These are phyloP conservation scores for Macrosoma leucophasiata DNA, from an alignment of 2,888 invertebrate genomes.

Conservation along the genomic window DNA sequence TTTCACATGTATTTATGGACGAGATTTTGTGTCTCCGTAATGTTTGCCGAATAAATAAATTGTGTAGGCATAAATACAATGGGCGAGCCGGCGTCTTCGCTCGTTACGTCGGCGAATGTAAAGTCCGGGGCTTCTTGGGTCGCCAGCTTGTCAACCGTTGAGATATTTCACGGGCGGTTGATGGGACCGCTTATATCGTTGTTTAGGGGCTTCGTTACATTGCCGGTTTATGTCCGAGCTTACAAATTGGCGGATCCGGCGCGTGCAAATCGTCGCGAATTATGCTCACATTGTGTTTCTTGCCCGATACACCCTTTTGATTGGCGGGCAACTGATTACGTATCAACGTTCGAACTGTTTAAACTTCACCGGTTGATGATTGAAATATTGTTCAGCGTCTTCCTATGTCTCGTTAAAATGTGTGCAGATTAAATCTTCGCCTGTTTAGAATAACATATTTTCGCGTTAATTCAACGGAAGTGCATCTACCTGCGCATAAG, in stretches of 20 bases:
- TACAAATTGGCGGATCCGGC: constrained; percentile 68
- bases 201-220: constrained; percentile 71
- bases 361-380: too few relatives aligned
- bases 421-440: too few relatives aligned
- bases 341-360: too few relatives aligned
- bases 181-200: constrained; percentile 53
- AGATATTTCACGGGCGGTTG: constrained; percentile 59
- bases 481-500: too few relatives aligned
- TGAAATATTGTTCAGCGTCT: too few relatives aligned
- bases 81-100: constrained; percentile 63
- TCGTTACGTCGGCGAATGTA: constrained; percentile 74
- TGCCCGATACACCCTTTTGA: too few relatives aligned
- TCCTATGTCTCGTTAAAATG: too few relatives aligned
- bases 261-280: constrained; percentile 41
- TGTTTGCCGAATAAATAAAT: constrained; percentile 75
- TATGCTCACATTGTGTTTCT: constrained; percentile 52
- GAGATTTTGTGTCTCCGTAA: constrained; percentile 75
- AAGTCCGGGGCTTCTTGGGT: constrained; percentile 64
- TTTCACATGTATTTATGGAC: constrained; percentile 76
- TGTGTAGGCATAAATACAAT: constrained; percentile 73
- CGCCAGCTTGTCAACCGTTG: constrained; percentile 63
- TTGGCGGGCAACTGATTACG: too few relatives aligned
- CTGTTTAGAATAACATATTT: too few relatives aligned
- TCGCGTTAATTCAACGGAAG: too few relatives aligned
- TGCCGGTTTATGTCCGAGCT: constrained; percentile 61